phyloP scores from a whole-genome alignment of 2,113 vertebrate species.

The Myodes glareolus region DNA sequence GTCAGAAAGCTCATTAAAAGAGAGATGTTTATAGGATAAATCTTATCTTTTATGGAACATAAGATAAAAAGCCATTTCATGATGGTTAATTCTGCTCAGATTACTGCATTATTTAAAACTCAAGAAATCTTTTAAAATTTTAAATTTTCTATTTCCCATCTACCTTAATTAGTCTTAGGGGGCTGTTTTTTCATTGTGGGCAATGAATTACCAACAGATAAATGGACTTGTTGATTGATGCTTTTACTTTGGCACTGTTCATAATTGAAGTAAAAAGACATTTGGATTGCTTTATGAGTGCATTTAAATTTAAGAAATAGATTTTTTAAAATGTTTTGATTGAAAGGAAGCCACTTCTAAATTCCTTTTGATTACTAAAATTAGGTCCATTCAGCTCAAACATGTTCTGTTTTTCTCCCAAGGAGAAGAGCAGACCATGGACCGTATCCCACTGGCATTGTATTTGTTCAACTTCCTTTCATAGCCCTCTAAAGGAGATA shows the following conservation, averaged over 20 bases:
- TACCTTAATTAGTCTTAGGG: constrained; percentile 70
- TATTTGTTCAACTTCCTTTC: constrained; percentile 15
- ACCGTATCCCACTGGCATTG: neutral
- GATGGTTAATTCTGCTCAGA: constrained; percentile 66
- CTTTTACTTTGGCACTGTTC: constrained; percentile 52
- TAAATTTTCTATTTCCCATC: constrained; percentile 62
- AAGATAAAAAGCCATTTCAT: constrained; percentile 71
- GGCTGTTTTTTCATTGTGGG: constrained; percentile 56
- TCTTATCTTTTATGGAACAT: constrained; percentile 64
- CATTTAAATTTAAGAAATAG: constrained; percentile 66
- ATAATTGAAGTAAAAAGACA: constrained; percentile 61
- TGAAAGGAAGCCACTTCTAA: constrained; percentile 66
- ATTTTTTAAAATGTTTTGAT: constrained; percentile 56
- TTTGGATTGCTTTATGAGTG: constrained; percentile 58
- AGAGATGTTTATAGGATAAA: constrained; percentile 65
- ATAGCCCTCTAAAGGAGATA: neutral
- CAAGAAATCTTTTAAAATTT: constrained; percentile 63
- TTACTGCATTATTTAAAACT: constrained; percentile 74
- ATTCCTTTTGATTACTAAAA: constrained; percentile 71
- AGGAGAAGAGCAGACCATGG: neutral
- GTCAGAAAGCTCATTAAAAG: constrained; percentile 53
- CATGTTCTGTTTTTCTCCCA: constrained; percentile 33
- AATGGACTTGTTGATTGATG: constrained; percentile 66
- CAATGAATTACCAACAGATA: constrained; percentile 58
- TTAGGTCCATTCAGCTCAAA: constrained; percentile 62